Conservation (phyloP, 2,113 vertebrate genomes). For the Polypterus bichir region DNA sequence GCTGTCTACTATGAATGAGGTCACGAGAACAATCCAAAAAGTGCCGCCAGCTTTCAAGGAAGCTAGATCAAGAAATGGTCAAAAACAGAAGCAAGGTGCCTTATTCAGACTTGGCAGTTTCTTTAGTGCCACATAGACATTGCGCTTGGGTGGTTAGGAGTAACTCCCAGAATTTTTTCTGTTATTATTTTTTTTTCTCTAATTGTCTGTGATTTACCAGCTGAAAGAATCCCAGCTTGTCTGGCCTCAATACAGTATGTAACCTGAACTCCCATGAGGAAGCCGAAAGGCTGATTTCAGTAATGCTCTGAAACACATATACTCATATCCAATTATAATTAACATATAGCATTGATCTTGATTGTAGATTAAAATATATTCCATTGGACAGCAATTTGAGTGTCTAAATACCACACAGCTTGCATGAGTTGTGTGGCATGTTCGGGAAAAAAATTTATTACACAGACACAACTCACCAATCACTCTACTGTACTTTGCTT, state of each 20-base stretch:
- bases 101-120: conserved; percentile 1
- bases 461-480: no score
- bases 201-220: conserved; percentile 52
- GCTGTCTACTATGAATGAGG: conserved; percentile 20
- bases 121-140: background rate
- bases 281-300: conserved; percentile 24
- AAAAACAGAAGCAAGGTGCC: conserved; percentile 13
- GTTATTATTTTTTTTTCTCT: conserved; percentile 52
- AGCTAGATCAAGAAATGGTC: conserved; percentile 41
- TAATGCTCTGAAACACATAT: conserved; percentile 12
- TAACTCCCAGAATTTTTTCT: conserved; percentile 42
- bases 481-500: no score
- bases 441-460: no score
- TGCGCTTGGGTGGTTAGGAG: conserved; percentile 49
- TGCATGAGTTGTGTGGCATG: background rate
- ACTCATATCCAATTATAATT: background rate
- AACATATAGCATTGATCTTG: background rate
- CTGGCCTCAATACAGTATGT: conserved; percentile 39
- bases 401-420: conserved; percentile 1
- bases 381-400: background rate
- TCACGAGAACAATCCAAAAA: conserved; percentile 11
- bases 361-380: background rate
- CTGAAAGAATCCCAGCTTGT: conserved; percentile 51
- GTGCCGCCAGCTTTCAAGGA: conserved; percentile 28
- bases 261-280: conserved; percentile 39